Evolutionary conservation across 2,797 vertebrate genomes (phyloP).

Genomic region (Epinephelus awoara): DNA sequence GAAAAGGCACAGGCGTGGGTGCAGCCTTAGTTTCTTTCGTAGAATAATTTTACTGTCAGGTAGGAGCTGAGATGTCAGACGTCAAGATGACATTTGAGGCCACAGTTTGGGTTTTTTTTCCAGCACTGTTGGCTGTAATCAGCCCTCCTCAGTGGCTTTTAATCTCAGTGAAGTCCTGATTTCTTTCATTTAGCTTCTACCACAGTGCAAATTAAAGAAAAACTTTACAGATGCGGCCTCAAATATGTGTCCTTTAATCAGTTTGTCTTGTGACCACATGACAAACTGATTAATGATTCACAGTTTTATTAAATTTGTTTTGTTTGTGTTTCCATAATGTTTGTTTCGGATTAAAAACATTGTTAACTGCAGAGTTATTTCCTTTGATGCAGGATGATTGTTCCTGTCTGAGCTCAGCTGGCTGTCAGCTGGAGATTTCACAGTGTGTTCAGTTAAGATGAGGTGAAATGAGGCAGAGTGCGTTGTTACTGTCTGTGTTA

Average conservation of each 20-base stretch:
- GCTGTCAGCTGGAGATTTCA: constrained; percentile 15
- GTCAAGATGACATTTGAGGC: too few species aligned
- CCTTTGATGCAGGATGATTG: neutral
- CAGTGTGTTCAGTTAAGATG: neutral
- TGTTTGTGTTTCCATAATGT: neutral
- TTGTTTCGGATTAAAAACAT: neutral
- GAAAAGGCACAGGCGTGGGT: too few species aligned
- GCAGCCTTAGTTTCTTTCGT: too few species aligned
- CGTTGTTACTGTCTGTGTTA: neutral
- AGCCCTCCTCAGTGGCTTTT: neutral
- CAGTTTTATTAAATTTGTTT: neutral
- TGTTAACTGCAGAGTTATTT: neutral
- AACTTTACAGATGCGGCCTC: neutral
- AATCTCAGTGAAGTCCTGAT: too few species aligned
- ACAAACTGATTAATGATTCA: neutral
- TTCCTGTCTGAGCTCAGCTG: neutral
- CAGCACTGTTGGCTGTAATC: neutral
- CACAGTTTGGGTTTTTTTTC: neutral
- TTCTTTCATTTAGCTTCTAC: neutral
- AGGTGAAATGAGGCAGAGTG: neutral
- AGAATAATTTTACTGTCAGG: accelerated
- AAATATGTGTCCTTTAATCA: neutral
- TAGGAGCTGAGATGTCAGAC: neutral
- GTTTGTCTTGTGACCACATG: neutral
- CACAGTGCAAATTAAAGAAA: neutral